Percentiles rank a stretch among this genome's conserved stretches.
These are phyloP conservation scores for Acanthis flammea DNA, from an alignment of 2,797 vertebrate species.

Conservation along the genomic window DNA sequence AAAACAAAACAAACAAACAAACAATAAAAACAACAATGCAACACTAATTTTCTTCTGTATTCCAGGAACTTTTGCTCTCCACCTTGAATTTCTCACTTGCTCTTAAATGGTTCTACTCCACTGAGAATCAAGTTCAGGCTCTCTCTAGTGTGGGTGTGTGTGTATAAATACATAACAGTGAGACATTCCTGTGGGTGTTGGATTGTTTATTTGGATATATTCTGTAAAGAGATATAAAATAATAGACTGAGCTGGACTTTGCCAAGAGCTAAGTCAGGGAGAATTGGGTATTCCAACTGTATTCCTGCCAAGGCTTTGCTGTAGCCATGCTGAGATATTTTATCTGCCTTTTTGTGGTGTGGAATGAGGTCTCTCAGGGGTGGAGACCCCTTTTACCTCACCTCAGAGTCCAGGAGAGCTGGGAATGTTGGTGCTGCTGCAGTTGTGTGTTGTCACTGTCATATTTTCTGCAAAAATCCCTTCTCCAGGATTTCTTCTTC, in stretches of 20 bases:
- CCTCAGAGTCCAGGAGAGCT: background rate
- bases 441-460: background rate
- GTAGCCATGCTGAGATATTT: background rate
- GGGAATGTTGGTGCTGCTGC: background rate
- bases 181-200: background rate
- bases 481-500: too few relatives aligned
- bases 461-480: too few relatives aligned
- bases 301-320: background rate
- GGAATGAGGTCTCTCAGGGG: background rate
- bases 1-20: background rate
- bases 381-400: background rate
- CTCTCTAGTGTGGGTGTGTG: fast-evolving
- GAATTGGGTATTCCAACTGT: background rate
- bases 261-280: background rate
- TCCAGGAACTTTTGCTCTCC: background rate
- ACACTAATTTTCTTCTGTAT: background rate
- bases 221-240: background rate
- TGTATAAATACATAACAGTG: background rate
- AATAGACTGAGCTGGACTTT: background rate
- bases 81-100: background rate
- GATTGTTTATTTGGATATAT: background rate
- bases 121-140: background rate
- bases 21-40: background rate
- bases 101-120: background rate
- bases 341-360: fast-evolving